Evolutionary conservation across 2,113 vertebrate species (phyloP).

Genomic region (Haliaeetus leucogaster): DNA sequence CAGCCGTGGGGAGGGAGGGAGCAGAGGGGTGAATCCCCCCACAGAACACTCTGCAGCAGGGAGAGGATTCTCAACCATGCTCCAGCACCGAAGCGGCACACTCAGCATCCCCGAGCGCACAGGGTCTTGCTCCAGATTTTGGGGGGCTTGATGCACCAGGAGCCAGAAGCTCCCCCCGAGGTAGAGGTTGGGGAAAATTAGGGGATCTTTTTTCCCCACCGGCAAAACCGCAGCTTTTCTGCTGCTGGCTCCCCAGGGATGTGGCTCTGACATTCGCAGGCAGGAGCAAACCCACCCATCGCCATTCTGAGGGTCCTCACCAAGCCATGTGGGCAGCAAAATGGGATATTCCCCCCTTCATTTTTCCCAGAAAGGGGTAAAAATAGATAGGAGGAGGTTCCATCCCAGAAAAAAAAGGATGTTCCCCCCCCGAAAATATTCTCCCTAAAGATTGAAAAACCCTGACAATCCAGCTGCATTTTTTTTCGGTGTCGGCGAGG

Average conservation of each 20-base stretch:
- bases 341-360: not conserved
- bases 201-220: not conserved
- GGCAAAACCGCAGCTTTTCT: not conserved
- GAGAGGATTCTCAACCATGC: too few relatives aligned
- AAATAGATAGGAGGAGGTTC: not conserved
- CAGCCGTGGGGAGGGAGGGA: fast-evolving
- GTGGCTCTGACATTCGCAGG: not conserved
- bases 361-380: not conserved
- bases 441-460: not conserved
- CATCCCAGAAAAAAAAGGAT: not conserved
- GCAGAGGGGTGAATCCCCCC: not conserved
- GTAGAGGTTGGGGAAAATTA: too few relatives aligned
- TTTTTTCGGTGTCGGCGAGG: not conserved
- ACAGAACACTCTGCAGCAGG: fast-evolving
- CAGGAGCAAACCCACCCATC: not conserved
- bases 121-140: not conserved
- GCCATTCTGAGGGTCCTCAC: not conserved
- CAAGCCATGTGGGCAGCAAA: not conserved
- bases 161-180: not conserved
- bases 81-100: not conserved
- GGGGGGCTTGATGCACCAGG: not conserved
- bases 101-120: fast-evolving
- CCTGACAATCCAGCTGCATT: not conserved
- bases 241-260: fast-evolving
- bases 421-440: not conserved